Percentiles rank a stretch among this genome's conserved stretches.
Evolutionary conservation across 2,113 vertebrate genomes (phyloP).

Genomic region (Anguilla rostrata): DNA sequence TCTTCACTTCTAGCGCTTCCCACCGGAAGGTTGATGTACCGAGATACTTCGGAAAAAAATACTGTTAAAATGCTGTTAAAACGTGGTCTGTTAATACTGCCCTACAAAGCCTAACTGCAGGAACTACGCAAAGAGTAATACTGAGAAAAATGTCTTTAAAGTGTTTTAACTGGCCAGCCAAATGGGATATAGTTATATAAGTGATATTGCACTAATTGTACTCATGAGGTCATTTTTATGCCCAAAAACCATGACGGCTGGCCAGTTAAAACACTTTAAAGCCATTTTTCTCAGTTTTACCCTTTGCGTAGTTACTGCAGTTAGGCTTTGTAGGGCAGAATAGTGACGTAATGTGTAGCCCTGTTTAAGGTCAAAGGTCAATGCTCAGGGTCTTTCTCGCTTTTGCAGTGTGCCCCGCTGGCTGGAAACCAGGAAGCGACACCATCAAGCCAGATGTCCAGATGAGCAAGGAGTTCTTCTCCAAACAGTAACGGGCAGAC

Average conservation of each 20-base stretch:
- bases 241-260: too few species aligned
- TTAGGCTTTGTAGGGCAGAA: too few species aligned
- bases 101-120: too few species aligned
- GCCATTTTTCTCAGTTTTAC: too few species aligned
- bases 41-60: not conserved
- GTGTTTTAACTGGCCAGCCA: too few species aligned
- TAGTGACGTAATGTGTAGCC: not conserved
- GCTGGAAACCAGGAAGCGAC: conserved; percentile 97
- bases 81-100: not conserved
- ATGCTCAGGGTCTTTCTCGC: conserved; percentile 44
- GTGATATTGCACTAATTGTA: too few species aligned
- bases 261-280: too few species aligned
- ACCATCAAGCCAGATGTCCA: conserved; percentile 95
- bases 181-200: too few species aligned
- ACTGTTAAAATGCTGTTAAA: not conserved
- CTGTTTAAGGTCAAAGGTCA: not conserved
- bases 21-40: not conserved
- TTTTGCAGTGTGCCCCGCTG: conserved; percentile 92
- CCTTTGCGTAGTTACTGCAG: too few species aligned
- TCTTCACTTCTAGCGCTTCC: not conserved
- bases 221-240: too few species aligned
- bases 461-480: conserved; percentile 95
- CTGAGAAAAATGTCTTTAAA: too few species aligned
- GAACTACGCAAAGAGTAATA: too few species aligned
- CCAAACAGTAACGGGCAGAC: conserved; percentile 80